Base-by-base conservation (phyloP, 2,113 vertebrate genomes). In the Ochotona curzoniae region DNA sequence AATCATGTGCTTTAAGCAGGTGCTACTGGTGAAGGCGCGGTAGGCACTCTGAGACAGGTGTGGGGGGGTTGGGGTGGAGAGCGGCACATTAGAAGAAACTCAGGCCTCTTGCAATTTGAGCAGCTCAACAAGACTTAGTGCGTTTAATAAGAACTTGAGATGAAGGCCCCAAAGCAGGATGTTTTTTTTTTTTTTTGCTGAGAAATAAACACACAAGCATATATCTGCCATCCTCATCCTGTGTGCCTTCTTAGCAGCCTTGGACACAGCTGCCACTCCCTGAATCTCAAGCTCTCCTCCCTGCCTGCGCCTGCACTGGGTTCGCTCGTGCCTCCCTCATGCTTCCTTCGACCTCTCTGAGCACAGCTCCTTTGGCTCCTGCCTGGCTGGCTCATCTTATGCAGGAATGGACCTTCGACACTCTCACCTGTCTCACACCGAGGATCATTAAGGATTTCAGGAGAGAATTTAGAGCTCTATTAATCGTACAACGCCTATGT, bases 1-100 rank as follows among this genome's bases (percentile, higher is more conserved):
- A 95, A 99, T 99, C 99, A 99, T 99, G 97, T 99, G 99, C 97
- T 99, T 99, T 90, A 99, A 98, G 96, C 99, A 99, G 94, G 99
- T 99, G 96, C 99, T 99, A 98, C 98, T 99, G 96, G 99, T 99
- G 97, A 99, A 99, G 97, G 99, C 99, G 93, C 99, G 98, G 97
- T 99, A 99, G 88, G 99, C 99, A 97, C 99, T 99, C 99, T 99
- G 91, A 64, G 83, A 81, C 0, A 23, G 51, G 60, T 18, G 14
- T 18, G 38, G 44, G 70, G 30, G 2, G 0, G 35, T 25, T 2
- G 26, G 32, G 35, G 28, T 13, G 28, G 47, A 61, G 32, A 21
- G n/a, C 12, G 7, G 3, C 12, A 26, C 6, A 35, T 83, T 25
- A 93, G 17, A 12, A 91, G 38, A 94, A 97, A 94, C 3, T 90